Percentiles rank a stretch among this genome's conserved stretches.
phyloP scores from a whole-genome alignment of 2,113 vertebrate genomes.

The Copsychus sechellarum region DNA sequence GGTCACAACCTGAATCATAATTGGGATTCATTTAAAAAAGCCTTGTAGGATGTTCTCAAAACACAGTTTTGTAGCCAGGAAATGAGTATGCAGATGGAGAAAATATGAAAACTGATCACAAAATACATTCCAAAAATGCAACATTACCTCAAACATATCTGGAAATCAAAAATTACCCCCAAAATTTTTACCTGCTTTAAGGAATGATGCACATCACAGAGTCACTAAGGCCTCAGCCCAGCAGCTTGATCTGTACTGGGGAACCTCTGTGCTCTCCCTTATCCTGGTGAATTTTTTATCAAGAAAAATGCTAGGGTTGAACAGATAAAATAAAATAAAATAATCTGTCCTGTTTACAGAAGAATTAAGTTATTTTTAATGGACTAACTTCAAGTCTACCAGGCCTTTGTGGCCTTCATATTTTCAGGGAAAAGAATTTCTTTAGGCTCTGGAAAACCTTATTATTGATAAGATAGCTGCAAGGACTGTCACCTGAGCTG shows the following conservation, averaged over 20 bases:
- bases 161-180: background rate
- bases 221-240: background rate
- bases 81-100: background rate
- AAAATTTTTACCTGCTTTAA: background rate
- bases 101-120: background rate
- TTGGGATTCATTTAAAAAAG: background rate
- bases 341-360: background rate
- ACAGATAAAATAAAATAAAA: background rate
- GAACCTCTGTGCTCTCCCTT: background rate
- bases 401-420: background rate
- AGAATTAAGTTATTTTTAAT: background rate
- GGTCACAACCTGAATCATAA: background rate
- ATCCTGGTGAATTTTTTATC: background rate
- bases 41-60: background rate
- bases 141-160: rapidly evolving
- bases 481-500: background rate
- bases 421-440: background rate
- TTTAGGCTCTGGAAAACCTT: background rate
- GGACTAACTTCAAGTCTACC: background rate
- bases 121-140: background rate
- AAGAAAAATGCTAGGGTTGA: background rate
- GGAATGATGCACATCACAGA: background rate
- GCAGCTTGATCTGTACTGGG: background rate
- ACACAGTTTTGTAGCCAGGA: background rate
- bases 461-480: background rate